Percentiles rank a stretch among this genome's conserved stretches.
Conservation (phyloP, 2,113 vertebrate species). For the Mormyrus iriodes region DNA sequence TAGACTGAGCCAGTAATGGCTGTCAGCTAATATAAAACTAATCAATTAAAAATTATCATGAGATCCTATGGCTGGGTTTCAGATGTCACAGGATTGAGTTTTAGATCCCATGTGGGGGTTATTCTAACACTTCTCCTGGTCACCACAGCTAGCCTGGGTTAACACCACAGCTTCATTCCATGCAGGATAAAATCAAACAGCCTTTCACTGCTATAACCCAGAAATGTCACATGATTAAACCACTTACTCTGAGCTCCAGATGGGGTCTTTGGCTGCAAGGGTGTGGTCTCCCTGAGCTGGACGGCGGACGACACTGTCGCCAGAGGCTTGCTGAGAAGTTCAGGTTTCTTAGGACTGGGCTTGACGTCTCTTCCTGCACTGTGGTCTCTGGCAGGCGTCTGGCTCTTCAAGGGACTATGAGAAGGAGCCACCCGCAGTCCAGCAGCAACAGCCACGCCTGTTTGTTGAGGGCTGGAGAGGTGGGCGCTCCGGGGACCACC, state of each 20-base stretch:
- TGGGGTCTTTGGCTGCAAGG: conserved; percentile 57
- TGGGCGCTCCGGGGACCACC: conserved; percentile 28
- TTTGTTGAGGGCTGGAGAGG: conserved; percentile 44
- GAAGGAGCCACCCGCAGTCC: not conserved
- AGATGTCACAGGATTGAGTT: not conserved
- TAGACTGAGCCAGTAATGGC: not conserved
- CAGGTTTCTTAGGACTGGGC: conserved; percentile 46
- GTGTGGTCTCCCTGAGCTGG: conserved; percentile 50
- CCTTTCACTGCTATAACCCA: not conserved
- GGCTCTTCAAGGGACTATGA: conserved; percentile 37
- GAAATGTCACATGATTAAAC: not conserved
- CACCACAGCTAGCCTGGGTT: not conserved
- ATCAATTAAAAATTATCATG: not conserved
- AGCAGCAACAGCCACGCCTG: conserved; percentile 10
- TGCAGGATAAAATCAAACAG: not conserved
- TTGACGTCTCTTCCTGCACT: not conserved
- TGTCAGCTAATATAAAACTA: not conserved
- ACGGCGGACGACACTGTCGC: conserved; percentile 34
- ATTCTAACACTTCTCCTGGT: not conserved
- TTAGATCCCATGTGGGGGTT: not conserved
- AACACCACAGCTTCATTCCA: not conserved
- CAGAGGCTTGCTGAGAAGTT: conserved; percentile 33
- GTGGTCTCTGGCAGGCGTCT: conserved; percentile 17
- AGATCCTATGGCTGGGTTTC: not conserved
- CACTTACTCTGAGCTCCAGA: conserved; percentile 64